Base-by-base conservation (phyloP, 2,797 vertebrate genomes). In the Acipenser transmontanus region DNA sequence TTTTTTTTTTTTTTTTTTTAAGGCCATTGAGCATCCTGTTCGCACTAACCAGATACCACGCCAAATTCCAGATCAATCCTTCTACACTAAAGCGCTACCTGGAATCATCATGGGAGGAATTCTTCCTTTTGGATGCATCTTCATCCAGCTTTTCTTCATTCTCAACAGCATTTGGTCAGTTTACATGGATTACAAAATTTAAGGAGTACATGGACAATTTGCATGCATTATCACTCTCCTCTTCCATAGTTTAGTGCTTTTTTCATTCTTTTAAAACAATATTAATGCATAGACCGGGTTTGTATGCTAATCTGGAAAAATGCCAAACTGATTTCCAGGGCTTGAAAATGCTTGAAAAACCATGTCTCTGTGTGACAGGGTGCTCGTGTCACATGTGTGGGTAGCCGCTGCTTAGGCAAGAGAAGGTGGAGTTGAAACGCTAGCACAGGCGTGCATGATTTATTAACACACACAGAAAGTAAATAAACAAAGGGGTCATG, bases 111-210 rank as follows among this genome's bases (percentile, higher is more conserved):
- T 97, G 95, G 94, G 95, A 70, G 94, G 94, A 8, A 96, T 97
- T 82, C 82, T 98, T 49, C 94, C 95, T 4, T 98, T 97, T 56
- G 93, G 93, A 8, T 97, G 95, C 72, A 96, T 98, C 77, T 98
- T 97, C 71, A 97, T 98, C 79, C 95, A 97, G 84, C 85, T 98
- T 56, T 98, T 98, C 82, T 97, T 98, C 81, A 97, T 97, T 79
- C 91, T 97, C 57, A 98, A 97, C 77, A 96, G 94, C 72, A 98
- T 98, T 82, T 98, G 95, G 95, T 98, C 77, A 87, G 92, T 78
- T 73, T 7, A 52, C n/a, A 12, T 61, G 67, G 10, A 66, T 49
- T 48, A 48, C 47, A 8, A 11, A 65, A 8, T 54, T 54, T 65
- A 8, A 14, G 20, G 20, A 34, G 20, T 34, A 34, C 4, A 34